These are phyloP conservation scores for Cettia cetti DNA, from an alignment of 2,113 vertebrate genomes.

Conservation along the genomic window DNA sequence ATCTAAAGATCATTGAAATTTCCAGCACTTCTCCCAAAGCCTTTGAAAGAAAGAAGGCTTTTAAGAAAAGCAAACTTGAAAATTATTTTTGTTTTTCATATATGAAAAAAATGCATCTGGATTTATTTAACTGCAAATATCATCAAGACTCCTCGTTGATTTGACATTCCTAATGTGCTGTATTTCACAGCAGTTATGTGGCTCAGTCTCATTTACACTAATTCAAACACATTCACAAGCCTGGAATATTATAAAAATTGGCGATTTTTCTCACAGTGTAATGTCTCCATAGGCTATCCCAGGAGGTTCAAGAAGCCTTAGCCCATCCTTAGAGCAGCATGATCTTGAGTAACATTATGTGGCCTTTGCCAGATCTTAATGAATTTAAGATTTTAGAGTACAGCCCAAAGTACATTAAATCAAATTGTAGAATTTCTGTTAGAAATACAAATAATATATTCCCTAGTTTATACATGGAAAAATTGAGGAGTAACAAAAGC, in stretches of 20 bases:
- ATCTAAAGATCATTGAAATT: not conserved
- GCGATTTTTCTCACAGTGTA: not conserved
- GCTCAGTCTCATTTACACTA: not conserved
- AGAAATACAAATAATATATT: not conserved
- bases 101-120: not conserved
- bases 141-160: not conserved
- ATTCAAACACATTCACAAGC: not conserved
- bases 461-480: not conserved
- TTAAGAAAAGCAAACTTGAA: not conserved
- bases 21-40: not conserved
- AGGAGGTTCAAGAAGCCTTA: not conserved
- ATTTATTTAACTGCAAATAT: slow-evolving; percentile 19
- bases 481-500: not conserved
- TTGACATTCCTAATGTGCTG: not conserved
- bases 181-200: not conserved
- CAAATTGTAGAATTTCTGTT: not conserved
- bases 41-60: not conserved
- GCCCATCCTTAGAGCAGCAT: not conserved
- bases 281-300: not conserved
- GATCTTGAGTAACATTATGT: not conserved
- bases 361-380: not conserved
- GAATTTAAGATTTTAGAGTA: not conserved
- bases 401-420: not conserved
- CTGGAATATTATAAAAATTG: not conserved
- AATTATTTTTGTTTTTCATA: not conserved